phyloP scores from a whole-genome alignment of 2,888 invertebrate species.

The Sisyra nigra region DNA sequence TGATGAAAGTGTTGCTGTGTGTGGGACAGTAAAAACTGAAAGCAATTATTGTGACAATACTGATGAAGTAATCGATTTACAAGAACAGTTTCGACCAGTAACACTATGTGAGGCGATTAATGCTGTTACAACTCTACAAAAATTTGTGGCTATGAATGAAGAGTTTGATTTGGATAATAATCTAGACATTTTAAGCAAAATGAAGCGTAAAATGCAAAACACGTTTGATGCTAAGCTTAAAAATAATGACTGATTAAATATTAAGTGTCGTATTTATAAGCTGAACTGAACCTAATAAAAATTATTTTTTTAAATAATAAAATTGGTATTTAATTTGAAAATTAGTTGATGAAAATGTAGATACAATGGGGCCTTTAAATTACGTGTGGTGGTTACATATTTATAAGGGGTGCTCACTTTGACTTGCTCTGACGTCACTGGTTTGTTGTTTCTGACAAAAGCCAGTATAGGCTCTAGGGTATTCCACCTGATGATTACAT shows the following conservation, averaged over 20 bases:
- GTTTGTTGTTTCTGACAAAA: too few species aligned
- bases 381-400: too few species aligned
- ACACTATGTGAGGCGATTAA: neutral
- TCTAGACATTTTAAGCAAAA: neutral
- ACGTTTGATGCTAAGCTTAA: neutral
- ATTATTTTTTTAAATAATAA: too few species aligned
- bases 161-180: neutral
- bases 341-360: too few species aligned
- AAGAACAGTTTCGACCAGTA: constrained; percentile 12
- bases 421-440: too few species aligned
- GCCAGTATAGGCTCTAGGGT: too few species aligned
- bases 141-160: neutral
- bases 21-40: constrained; percentile 10
- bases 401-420: too few species aligned
- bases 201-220: neutral
- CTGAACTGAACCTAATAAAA: too few species aligned
- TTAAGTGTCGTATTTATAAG: too few species aligned
- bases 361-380: too few species aligned
- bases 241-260: neutral
- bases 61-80: constrained; percentile 12
- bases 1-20: constrained; percentile 15
- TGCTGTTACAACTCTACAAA: neutral
- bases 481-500: too few species aligned
- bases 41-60: neutral
- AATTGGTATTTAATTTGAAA: too few species aligned